Evolutionary conservation across 2,797 vertebrate species (phyloP), one percentile per base, ranked within the genome.

Genomic region (Acrocephalus scirpaceus): DNA sequence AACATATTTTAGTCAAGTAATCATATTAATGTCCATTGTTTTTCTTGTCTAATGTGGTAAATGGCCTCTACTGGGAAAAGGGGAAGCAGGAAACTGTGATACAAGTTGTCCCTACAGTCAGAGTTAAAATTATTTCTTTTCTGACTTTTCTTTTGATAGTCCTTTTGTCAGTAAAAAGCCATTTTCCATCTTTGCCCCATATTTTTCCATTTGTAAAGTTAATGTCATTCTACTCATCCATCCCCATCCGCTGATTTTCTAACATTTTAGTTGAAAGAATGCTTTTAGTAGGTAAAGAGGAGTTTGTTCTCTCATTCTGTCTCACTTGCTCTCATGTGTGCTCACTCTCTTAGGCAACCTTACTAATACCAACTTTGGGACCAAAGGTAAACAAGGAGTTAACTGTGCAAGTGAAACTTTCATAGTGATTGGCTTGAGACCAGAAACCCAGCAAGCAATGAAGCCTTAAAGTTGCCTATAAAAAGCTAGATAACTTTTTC

Each of bases 401-500:
- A 97, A 97, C 42, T 61, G 23, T 81, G 92, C 86, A 91, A 96
- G 47, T 78, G 83, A 92, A 94, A 75, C 79, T 82, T 94, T 17
- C 85, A 11, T n/a, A 67, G 81, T 84, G 85, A 93, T 83, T 96
- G 94, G 90, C 95, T 34, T 92, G 92, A 76, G 87, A 83, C 87
- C 96, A 96, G 88, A 64, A 96, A 93, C 40, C 36, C 77, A 87
- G 50, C 78, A 66, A 92, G 96, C 92, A 95, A 18, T 66, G 74
- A 85, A 94, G 67, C 67, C 80, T 70, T 91, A 51, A 88, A 95
- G 83, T 87, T 96, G 90, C 90, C 95, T 96, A 95, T 95, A 97
- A 96, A 96, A 96, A 97, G 94, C 94, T 94, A 95, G 95, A 96
- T 97, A 97, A 97, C 96, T 95, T 95, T 94, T 95, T 96, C 96